These are phyloP conservation scores for Caerostris extrusa DNA, from an alignment of 1,140 invertebrate genomes.

Conservation along the genomic window DNA sequence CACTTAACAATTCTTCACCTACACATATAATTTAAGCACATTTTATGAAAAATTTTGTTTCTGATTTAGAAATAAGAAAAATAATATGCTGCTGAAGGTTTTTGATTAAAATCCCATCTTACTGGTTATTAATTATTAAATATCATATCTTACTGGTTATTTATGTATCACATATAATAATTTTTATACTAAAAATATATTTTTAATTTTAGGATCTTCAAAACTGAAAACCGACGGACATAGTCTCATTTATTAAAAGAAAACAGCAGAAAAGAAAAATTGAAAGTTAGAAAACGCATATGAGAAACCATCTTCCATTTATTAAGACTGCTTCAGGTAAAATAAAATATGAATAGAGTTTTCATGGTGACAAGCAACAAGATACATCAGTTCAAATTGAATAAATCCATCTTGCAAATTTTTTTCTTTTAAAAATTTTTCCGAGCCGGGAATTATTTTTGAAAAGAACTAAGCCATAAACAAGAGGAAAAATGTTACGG, in stretches of 20 bases:
- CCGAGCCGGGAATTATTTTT: neutral
- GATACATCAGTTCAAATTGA: neutral
- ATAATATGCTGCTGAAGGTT: too few relatives aligned
- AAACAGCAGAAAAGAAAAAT: neutral
- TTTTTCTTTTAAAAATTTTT: neutral
- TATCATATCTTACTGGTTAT: too few relatives aligned
- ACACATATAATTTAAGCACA: too few relatives aligned
- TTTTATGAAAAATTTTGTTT: too few relatives aligned
- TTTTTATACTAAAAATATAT: too few relatives aligned
- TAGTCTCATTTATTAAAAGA: neutral
- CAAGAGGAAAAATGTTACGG: neutral
- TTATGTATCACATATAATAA: too few relatives aligned
- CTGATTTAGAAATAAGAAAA: too few relatives aligned
- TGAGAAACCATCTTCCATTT: neutral
- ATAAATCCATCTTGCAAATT: conserved; percentile 3
- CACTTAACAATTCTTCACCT: too few relatives aligned
- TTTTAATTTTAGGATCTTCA: too few relatives aligned
- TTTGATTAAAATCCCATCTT: too few relatives aligned
- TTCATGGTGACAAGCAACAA: neutral
- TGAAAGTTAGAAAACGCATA: neutral
- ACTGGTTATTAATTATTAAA: too few relatives aligned
- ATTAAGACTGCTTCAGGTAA: neutral
- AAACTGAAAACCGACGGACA: too few relatives aligned
- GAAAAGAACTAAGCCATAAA: conserved; percentile 1
- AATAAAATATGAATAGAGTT: neutral